Percentiles rank a stretch among this genome's conserved stretches.
Evolutionary conservation across 2,888 invertebrate genomes (phyloP).

Genomic region (Cheilosia impressa): DNA sequence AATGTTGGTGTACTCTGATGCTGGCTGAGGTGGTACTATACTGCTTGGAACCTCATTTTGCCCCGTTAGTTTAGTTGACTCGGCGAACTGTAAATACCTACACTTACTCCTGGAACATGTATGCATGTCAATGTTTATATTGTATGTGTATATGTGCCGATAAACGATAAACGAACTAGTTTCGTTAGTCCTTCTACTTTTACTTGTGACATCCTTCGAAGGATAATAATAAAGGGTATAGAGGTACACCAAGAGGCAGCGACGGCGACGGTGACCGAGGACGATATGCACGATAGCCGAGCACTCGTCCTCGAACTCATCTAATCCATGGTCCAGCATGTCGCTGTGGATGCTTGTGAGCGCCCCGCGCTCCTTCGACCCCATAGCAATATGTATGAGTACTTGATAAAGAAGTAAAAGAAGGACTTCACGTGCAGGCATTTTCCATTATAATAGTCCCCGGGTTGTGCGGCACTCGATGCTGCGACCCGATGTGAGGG

Average conservation of each 20-base stretch:
- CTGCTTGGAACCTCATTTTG: constrained; percentile 63
- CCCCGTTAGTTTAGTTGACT: constrained; percentile 70
- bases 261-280: constrained; percentile 18
- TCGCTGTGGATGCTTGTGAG: constrained; percentile 41
- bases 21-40: constrained; percentile 20
- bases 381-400: constrained; percentile 21
- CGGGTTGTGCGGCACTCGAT: constrained; percentile 44
- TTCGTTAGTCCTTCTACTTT: constrained; percentile 72
- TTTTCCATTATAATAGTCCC: constrained; percentile 72
- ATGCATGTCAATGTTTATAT: constrained; percentile 55
- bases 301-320: constrained; percentile 58
- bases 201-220: constrained; percentile 75
- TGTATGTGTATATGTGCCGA: constrained; percentile 57
- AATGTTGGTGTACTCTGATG: constrained; percentile 44
- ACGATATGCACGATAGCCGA: constrained; percentile 49
- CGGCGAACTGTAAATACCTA: constrained; percentile 75
- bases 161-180: constrained; percentile 74
- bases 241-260: constrained; percentile 54
- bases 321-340: constrained; percentile 64
- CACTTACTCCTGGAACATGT: constrained; percentile 65
- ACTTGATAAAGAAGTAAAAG: constrained; percentile 72
- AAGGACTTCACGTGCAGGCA: constrained; percentile 75
- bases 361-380: constrained; percentile 7
- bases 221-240: constrained; percentile 72
- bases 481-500: constrained; percentile 53